Evolutionary conservation across 2,113 vertebrate species (phyloP).

Genomic region (Smithornis capensis): DNA sequence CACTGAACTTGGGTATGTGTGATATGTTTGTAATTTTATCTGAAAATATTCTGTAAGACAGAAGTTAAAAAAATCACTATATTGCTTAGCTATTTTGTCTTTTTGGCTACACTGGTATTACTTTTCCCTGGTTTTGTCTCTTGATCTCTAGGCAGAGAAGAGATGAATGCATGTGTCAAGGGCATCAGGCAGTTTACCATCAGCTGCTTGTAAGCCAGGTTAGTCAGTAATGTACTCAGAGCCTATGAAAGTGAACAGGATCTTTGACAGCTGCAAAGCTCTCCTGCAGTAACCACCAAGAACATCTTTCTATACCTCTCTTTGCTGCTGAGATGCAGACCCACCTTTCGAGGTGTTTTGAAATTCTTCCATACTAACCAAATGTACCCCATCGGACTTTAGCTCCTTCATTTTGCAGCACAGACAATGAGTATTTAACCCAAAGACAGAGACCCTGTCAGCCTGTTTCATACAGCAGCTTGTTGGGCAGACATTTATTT

Average conservation of each 20-base stretch:
- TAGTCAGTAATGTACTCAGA: not conserved
- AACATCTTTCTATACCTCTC: not conserved
- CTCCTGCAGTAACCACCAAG: not conserved
- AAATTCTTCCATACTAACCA: not conserved
- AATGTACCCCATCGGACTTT: not conserved
- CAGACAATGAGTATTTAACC: conserved; percentile 1
- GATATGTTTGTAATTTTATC: not conserved
- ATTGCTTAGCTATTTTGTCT: not conserved
- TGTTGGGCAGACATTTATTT: not conserved
- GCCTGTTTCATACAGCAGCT: not conserved
- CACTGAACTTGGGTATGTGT: not conserved
- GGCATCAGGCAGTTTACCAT: not conserved
- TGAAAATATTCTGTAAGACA: not conserved
- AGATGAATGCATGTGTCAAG: not conserved
- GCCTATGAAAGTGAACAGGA: not conserved
- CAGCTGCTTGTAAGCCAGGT: not conserved
- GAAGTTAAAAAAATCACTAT: not conserved
- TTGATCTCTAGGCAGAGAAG: not conserved
- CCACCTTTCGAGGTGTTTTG: not conserved
- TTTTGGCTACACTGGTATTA: not conserved
- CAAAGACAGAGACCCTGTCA: not conserved
- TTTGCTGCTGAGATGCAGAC: not conserved
- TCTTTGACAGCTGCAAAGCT: not conserved
- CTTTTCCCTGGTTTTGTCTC: not conserved
- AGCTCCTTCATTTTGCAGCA: not conserved